Base-by-base conservation (phyloP, 2,797 vertebrate species). In the Argya squamiceps region DNA sequence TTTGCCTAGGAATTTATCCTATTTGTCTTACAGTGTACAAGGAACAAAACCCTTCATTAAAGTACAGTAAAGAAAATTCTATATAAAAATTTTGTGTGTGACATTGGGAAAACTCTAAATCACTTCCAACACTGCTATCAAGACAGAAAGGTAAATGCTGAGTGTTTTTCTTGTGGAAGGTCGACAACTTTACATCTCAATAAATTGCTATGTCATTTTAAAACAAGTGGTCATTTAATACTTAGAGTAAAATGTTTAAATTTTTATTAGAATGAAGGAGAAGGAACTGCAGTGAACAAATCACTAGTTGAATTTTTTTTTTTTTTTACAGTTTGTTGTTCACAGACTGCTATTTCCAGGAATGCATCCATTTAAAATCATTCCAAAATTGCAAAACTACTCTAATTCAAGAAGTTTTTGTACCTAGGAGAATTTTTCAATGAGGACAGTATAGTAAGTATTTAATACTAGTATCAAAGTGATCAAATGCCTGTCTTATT, bases 111-210 rank as follows among this genome's bases (percentile, higher is more conserved):
- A 73, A 36, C 50, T 95, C 82, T 91, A 73, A 92, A 88, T 92
- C 49, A 8, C 1, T 88, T 85, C 39, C 74, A 39, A 39, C 20
- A 78, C 41, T 89, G 52, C 12, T 75, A n/a, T 68, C 62, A 73
- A 63, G n/a, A 29, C 62, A 85, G 68, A 96, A 96, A 75, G 55
- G 73, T 86, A 97, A 97, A 95, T 77, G 41, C 3, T 50, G 83
- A 93, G 77, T 81, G 39, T 49, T 88, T 81, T 64, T 68, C 26
- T 64, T 76, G 24, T 83, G 65, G 85, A 93, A 82, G 59, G 36
- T 14, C 32, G 46, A 5, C 13, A 64, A 1, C 32, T 80, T 77
- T 49, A 8, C 4, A 32, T 55, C 9, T 70, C 30, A 22, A 37
- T 16, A 92, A 86, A 84, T 68, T 49, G 9, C 7, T 67, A 7